Conservation (phyloP, 2,113 vertebrate genomes). For the Jacana jacana region DNA sequence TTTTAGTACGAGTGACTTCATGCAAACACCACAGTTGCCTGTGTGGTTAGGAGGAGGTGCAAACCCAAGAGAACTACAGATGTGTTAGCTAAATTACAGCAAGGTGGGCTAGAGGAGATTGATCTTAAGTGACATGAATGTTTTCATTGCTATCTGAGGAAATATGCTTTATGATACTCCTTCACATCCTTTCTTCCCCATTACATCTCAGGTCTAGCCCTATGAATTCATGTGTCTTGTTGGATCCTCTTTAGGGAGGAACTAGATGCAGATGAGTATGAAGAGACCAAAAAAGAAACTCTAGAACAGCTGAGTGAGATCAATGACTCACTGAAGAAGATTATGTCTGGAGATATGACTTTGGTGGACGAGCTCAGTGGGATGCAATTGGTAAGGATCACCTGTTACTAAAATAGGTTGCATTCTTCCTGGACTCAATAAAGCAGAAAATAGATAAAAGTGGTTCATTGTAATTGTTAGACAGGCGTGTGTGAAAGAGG, state of each 20-base stretch:
- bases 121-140: background rate
- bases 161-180: accelerated
- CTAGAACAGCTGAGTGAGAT: slow-evolving; percentile 95
- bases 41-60: background rate
- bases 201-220: background rate
- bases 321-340: slow-evolving; percentile 94
- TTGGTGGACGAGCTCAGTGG: slow-evolving; percentile 94
- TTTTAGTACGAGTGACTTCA: background rate
- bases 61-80: accelerated
- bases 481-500: background rate
- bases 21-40: no score
- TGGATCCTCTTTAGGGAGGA: slow-evolving; percentile 82
- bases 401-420: background rate
- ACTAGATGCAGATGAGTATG: slow-evolving; percentile 93
- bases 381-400: slow-evolving; percentile 93
- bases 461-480: background rate
- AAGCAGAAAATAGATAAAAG: background rate
- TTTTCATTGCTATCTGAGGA: background rate
- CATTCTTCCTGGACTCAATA: background rate
- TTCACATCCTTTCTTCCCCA: background rate
- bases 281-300: slow-evolving; percentile 97
- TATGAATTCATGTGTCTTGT: background rate
- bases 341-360: slow-evolving; percentile 97
- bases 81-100: background rate
- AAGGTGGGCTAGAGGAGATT: background rate